Evolutionary conservation across 2,797 vertebrate genomes (phyloP).

Genomic region (Sitta carolinensis): DNA sequence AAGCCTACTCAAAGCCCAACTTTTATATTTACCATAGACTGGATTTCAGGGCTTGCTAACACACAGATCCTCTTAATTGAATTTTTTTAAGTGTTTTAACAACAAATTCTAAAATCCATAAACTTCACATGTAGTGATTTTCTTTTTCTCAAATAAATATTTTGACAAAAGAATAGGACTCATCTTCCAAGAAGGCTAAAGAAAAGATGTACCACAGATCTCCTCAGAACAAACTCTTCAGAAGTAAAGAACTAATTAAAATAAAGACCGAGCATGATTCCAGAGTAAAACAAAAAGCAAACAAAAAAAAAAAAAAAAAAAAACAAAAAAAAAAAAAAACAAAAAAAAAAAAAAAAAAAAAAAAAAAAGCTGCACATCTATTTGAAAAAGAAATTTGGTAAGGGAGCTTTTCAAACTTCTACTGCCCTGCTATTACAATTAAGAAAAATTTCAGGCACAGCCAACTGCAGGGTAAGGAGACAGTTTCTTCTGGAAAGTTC

Average conservation of each 20-base stretch:
- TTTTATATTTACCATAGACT: not conserved
- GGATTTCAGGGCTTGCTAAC: not conserved
- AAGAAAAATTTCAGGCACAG: not conserved
- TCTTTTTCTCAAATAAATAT: not conserved
- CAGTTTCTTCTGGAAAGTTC: not conserved
- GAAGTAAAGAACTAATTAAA: not conserved
- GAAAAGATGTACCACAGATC: not conserved
- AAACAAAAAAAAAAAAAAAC: no score
- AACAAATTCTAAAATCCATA: not conserved
- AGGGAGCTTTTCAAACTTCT: not conserved
- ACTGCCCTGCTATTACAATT: not conserved
- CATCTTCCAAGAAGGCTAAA: not conserved
- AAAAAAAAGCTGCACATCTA: not conserved
- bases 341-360: not conserved
- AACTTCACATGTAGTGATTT: not conserved
- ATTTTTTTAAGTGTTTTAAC: not conserved
- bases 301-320: no score
- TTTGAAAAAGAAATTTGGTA: not conserved
- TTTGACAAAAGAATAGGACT: not conserved
- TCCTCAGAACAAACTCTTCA: not conserved
- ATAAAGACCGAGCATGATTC: fast-evolving
- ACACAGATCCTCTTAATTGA: not conserved
- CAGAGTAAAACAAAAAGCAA: not conserved
- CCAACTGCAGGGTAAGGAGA: not conserved
- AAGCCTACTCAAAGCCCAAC: not conserved